A percentile compares a stretch with the other conserved stretches of the same genome.
Evolutionary conservation across 2,888 invertebrate species (phyloP).

Genomic region (Chymomyza procnemis): DNA sequence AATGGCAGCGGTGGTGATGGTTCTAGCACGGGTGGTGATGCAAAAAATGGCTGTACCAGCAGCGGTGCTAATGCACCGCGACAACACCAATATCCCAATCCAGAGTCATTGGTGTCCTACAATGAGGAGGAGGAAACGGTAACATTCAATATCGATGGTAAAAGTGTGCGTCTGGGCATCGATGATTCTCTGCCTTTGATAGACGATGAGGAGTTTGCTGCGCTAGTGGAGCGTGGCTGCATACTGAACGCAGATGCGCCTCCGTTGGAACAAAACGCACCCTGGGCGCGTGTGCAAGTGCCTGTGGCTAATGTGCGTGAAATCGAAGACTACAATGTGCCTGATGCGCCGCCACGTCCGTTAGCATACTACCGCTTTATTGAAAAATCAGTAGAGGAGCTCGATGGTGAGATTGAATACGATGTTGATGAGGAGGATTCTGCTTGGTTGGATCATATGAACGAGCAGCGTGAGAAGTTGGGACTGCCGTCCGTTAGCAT

Average conservation of each 20-base stretch:
- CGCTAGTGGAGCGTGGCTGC: constrained; percentile 74
- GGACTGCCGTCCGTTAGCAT: constrained; percentile 88
- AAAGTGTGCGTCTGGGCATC: constrained; percentile 83
- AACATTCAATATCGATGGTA: constrained; percentile 91
- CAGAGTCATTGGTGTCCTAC: constrained; percentile 82
- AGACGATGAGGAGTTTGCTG: constrained; percentile 82
- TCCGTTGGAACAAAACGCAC: constrained; percentile 73
- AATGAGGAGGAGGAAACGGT: constrained; percentile 92
- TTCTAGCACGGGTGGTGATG: constrained; percentile 34
- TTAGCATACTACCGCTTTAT: constrained; percentile 95
- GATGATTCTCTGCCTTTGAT: constrained; percentile 85
- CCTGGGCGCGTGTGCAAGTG: constrained; percentile 80
- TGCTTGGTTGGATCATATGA: constrained; percentile 94
- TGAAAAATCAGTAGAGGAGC: constrained; percentile 94
- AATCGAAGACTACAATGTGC: constrained; percentile 87
- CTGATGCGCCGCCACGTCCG: constrained; percentile 90
- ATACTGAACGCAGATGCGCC: constrained; percentile 74
- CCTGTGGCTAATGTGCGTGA: constrained; percentile 86
- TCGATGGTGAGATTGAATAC: constrained; percentile 96
- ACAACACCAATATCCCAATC: constrained; percentile 52
- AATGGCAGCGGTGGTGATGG: constrained; percentile 64
- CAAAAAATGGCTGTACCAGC: constrained; percentile 43
- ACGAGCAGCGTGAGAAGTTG: constrained; percentile 87
- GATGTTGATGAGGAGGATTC: constrained; percentile 99
- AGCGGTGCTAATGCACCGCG: constrained; percentile 33